phyloP scores from a whole-genome alignment of 2,797 vertebrate genomes.

The Heliangelus exortis region DNA sequence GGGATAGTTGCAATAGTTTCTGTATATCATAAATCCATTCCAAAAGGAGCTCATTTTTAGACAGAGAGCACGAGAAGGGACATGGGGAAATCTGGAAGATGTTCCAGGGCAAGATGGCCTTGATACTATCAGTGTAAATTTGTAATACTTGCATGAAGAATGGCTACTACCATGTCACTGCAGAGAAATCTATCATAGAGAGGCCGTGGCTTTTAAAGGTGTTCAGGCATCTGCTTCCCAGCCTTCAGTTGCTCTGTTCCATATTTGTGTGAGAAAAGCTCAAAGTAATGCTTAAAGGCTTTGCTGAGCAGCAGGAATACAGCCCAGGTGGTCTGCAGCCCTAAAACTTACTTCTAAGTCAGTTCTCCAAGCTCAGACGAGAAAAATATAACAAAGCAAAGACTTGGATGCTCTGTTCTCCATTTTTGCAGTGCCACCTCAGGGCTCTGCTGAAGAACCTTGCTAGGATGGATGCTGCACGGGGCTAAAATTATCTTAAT shows the following conservation, averaged over 20 bases:
- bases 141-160: neutral
- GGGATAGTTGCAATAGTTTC: neutral
- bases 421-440: neutral
- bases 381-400: neutral
- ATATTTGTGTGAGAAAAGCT: neutral
- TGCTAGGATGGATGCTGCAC: neutral
- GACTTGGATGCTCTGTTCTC: neutral
- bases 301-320: neutral
- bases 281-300: neutral
- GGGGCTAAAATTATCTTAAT: neutral
- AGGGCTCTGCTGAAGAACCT: neutral
- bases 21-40: neutral
- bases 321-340: neutral
- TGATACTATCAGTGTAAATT: neutral
- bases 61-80: neutral
- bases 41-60: neutral
- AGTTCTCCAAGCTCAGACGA: neutral
- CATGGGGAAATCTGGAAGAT: neutral
- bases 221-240: neutral
- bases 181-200: neutral
- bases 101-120: neutral
- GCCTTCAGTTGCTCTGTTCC: neutral
- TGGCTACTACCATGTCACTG: neutral
- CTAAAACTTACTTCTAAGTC: neutral
- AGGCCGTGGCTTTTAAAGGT: neutral